These are phyloP conservation scores for Galerucella nymphaeae DNA, from an alignment of 2,888 invertebrate genomes.

Conservation along the genomic window DNA sequence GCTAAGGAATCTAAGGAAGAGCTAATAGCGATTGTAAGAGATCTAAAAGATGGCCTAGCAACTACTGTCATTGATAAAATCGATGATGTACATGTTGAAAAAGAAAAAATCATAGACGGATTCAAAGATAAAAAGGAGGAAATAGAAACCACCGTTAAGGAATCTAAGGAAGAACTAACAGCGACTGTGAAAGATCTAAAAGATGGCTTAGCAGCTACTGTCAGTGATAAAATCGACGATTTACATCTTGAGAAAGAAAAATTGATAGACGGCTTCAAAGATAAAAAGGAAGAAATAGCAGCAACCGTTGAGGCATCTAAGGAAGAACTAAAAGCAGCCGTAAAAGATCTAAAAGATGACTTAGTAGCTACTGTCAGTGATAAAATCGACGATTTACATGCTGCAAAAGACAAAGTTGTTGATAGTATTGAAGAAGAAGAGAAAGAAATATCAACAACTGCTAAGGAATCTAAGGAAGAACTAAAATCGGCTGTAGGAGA, in stretches of 20 bases:
- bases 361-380: not conserved
- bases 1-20: not conserved
- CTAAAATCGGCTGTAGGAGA: slow-evolving; percentile 3
- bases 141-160: not conserved
- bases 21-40: too few relatives aligned
- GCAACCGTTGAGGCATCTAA: not conserved
- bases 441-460: not conserved
- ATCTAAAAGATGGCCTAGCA: not conserved
- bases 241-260: not conserved
- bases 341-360: slow-evolving; percentile 10
- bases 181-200: not conserved
- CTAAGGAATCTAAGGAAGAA: slow-evolving; percentile 12
- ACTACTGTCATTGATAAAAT: not conserved
- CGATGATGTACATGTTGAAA: not conserved
- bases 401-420: not conserved
- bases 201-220: not conserved
- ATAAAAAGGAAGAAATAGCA: slow-evolving; percentile 8
- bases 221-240: not conserved
- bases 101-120: not conserved
- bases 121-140: not conserved
- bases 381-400: not conserved
- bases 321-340: slow-evolving; percentile 10
- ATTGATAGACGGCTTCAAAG: not conserved
- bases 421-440: not conserved
- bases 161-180: slow-evolving; percentile 3